Conservation (phyloP, 92 coral and sea anemone genomes). For the Epizoanthus scotinus region DNA sequence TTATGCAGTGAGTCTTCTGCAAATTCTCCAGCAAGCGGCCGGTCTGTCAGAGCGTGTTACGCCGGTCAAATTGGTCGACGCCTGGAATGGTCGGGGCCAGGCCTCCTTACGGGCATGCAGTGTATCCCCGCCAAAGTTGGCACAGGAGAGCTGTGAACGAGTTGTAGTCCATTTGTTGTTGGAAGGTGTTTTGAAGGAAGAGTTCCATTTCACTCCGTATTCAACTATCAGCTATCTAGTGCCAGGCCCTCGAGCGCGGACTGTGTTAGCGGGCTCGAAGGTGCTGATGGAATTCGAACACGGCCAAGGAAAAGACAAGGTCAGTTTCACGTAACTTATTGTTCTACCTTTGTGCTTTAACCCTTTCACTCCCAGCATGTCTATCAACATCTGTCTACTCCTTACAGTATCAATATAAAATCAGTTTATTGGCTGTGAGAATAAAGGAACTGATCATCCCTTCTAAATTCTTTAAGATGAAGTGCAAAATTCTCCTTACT, state of each 20-base stretch:
- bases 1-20: constrained; percentile 62
- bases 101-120: constrained; percentile 68
- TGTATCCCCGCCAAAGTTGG: constrained; percentile 65
- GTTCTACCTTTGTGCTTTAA: no score
- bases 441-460: no score
- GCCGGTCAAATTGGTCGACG: constrained; percentile 83
- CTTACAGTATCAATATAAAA: no score
- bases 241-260: constrained; percentile 78
- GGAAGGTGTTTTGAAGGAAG: constrained; percentile 88
- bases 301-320: constrained; percentile 32
- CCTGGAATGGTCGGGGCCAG: constrained; percentile 91
- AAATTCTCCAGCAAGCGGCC: constrained; percentile 79
- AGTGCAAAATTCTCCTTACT: no score
- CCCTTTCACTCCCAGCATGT: no score
- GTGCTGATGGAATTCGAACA: constrained; percentile 55
- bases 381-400: no score
- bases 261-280: constrained; percentile 57
- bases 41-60: constrained; percentile 84
- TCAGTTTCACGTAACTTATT: background rate
- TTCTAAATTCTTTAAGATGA: no score
- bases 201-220: constrained; percentile 94
- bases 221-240: constrained; percentile 90
- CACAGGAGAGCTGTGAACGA: constrained; percentile 83
- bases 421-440: no score
- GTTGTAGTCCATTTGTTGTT: constrained; percentile 73